Evolutionary conservation across 2,888 invertebrate genomes (phyloP), one percentile per base, ranked within the genome.

Genomic region (Metopia argyrocephala): DNA sequence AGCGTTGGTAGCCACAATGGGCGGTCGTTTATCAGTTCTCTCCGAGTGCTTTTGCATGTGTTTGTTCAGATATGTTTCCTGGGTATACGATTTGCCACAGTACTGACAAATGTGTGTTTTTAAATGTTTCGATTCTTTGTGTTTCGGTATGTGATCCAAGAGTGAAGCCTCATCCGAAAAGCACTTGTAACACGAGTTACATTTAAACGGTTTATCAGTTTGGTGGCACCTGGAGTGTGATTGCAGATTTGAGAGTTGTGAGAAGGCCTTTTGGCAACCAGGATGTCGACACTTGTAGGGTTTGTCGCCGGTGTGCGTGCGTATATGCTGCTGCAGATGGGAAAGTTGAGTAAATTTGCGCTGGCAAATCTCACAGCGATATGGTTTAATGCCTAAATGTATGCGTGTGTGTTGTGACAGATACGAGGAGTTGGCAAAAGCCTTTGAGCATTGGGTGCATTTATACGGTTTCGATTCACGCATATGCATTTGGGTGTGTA

Each of bases 121-220:
- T 83, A 99, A 93, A 91, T 99, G 99, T 92, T 99, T 99, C 83
- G 98, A 98, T 91, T 98, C 98, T 92, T 98, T 98, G 93, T 99
- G 99, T 92, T 99, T 99, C 82, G 99, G 99, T 92, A 99, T 99
- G 93, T 99, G 99, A 92, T 99, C 99, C 86, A 99, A 93, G 84
- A 99, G 93, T 84, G 97, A 96, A 83, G 97, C 96, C 91, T 99
- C 99, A 91, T 99, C 98, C 85, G 96, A 94, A 92, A 99, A 99
- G 92, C 99, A 99, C 92, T 99, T 99, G 93, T 99, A 99, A 92
- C 99, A 99, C 85, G 98, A 98, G 93, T 99, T 99, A 93, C 99
- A 99, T 92, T 99, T 98, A 94, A 97, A 99, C 45, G 99, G 99
- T 90, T 98, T 99, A 92, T 99, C 99, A 83, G 98, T 98, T 91